Evolutionary conservation across 1,140 invertebrate species (phyloP).

Genomic region (Euwallacea similis): DNA sequence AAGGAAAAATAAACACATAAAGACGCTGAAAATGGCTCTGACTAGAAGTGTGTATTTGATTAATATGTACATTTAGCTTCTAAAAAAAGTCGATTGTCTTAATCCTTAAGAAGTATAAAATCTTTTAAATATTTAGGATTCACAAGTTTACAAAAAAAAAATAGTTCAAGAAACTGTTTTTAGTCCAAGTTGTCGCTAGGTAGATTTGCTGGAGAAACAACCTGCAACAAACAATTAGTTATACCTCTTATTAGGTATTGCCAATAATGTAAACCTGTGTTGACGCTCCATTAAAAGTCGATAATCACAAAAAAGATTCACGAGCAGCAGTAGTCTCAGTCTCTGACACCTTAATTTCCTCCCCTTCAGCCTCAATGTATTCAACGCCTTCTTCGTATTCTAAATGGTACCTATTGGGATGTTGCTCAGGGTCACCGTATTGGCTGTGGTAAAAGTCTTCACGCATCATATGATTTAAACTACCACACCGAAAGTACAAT

Average conservation of each 20-base stretch:
- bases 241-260: background rate
- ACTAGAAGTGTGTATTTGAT: conserved; percentile 31
- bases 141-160: conserved; percentile 29
- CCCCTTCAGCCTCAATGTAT: conserved; percentile 62
- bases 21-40: conserved; percentile 4
- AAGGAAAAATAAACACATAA: background rate
- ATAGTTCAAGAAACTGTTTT: conserved; percentile 13
- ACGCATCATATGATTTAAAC: conserved; percentile 87
- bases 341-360: conserved; percentile 59
- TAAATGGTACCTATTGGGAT: conserved; percentile 51
- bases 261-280: too few species aligned
- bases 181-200: conserved; percentile 19
- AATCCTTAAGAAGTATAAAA: conserved; percentile 32
- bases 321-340: conserved; percentile 50
- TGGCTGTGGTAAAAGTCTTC: conserved; percentile 91
- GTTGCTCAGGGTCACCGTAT: conserved; percentile 76
- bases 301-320: conserved; percentile 63
- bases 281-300: background rate
- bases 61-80: conserved; percentile 25
- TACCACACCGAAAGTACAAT: conserved; percentile 83
- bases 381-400: conserved; percentile 64
- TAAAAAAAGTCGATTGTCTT: conserved; percentile 34
- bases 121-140: conserved; percentile 32
- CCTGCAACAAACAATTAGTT: conserved; percentile 4
- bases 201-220: conserved; percentile 13